Evolutionary conservation across 2,113 vertebrate species (phyloP).

Genomic region (Setophaga petechia): DNA sequence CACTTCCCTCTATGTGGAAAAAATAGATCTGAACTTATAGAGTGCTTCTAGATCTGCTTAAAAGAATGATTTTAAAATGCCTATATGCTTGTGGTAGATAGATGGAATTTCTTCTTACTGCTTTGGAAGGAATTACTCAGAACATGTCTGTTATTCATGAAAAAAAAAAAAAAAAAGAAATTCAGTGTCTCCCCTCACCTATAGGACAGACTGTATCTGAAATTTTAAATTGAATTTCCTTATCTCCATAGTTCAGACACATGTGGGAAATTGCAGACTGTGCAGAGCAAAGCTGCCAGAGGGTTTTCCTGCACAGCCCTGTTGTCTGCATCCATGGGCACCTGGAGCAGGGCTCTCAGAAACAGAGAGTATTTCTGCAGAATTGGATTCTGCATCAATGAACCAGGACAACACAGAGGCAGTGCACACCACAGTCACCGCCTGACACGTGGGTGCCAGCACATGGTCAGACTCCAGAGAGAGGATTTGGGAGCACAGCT

Average conservation of each 20-base stretch:
- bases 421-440: not conserved
- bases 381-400: not conserved
- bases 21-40: not conserved
- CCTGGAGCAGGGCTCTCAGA: not conserved
- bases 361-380: accelerated
- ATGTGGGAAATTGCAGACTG: not conserved
- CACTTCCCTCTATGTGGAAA: not conserved
- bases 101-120: not conserved
- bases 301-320: not conserved
- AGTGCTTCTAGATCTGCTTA: not conserved
- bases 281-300: not conserved
- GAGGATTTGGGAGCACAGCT: accelerated
- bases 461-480: accelerated
- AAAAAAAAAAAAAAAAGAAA: not conserved
- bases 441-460: not conserved
- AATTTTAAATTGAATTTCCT: not conserved
- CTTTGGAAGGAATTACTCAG: not conserved
- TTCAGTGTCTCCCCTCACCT: not conserved
- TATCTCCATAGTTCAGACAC: not conserved
- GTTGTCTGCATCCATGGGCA: not conserved
- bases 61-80: not conserved
- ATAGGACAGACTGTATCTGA: not conserved
- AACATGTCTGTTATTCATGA: accelerated
- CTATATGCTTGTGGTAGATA: not conserved
- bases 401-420: no score